A percentile compares a stretch with the other conserved stretches of the same genome.
Conservation (phyloP, 2,113 vertebrate genomes). For the Leucosticte australis region DNA sequence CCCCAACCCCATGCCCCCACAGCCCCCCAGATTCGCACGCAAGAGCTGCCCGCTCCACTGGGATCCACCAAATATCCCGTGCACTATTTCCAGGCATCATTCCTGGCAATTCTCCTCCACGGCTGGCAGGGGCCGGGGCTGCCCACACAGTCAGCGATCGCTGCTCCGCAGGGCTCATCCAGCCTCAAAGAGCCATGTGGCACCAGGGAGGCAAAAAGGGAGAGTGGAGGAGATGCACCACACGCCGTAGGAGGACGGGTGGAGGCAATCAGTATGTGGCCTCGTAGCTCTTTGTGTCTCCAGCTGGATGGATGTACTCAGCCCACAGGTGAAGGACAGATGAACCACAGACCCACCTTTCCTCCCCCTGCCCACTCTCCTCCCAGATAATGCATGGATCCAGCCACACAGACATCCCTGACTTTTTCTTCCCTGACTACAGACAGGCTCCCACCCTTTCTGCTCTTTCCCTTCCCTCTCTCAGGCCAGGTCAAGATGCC, state of each 20-base stretch:
- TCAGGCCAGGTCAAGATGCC: neutral
- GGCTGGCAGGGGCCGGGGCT: neutral
- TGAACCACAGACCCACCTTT: neutral
- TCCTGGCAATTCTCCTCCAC: neutral
- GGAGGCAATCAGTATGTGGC: neutral
- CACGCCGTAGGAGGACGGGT: accelerated
- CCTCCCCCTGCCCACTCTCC: neutral
- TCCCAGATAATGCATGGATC: neutral
- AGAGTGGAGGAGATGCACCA: neutral
- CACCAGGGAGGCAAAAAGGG: neutral
- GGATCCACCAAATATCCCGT: neutral
- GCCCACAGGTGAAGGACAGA: neutral
- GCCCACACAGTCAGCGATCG: accelerated
- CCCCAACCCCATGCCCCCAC: neutral
- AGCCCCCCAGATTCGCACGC: accelerated
- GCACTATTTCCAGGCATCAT: neutral
- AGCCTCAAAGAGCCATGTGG: neutral
- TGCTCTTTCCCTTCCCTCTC: neutral
- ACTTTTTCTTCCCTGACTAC: conserved; percentile 9
- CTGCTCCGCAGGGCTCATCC: neutral
- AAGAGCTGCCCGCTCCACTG: neutral
- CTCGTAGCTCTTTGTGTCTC: neutral
- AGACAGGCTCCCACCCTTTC: neutral
- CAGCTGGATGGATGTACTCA: neutral
- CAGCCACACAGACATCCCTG: neutral